Evolutionary conservation across 1,140 invertebrate species (phyloP), one percentile per base, ranked within the genome.

Genomic region (Anthonomus grandis): DNA sequence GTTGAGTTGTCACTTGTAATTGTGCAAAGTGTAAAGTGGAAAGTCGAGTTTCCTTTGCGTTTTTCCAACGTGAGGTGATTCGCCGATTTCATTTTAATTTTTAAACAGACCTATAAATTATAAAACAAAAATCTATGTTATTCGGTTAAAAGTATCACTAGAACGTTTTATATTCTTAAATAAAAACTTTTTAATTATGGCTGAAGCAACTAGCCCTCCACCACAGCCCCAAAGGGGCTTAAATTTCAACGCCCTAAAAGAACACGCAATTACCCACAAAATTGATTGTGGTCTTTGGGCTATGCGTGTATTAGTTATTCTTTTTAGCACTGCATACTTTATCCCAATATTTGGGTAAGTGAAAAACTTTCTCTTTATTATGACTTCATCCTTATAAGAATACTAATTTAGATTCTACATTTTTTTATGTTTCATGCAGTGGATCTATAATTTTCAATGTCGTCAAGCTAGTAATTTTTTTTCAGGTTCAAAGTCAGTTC

Each of bases 271-370:
- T 39, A 80, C 81, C 39, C 90, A 95, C 71, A 94, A 93, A 79
- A 83, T 95, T 51, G 88, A 92, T 69, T 84, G 88, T 36, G 85
- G 85, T 5, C 74, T 95, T 9, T 95, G 91, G 91, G 76, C 83
- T 10, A 90, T 90, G 13, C 76, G 94, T 66, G 66, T 94, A 13
- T 79, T 91, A 22, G 90, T 89, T 1, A 83, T 96, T 15, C 61
- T 93, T 10, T 95, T 90, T 72, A 87, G 89, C 5, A 73, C 92
- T 64, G 83, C 83, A 66, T 96, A 95, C 76, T 78, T 96, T 25
- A 71, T 96, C 63, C 93, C 93, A 53, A 76, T 95, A 62, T 90
- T 95, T 76, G 89, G 89, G 92, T 95, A 79, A 83, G 82, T 67
- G n/a, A n/a, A n/a, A n/a, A n/a, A n/a, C n/a, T n/a, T n/a, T n/a